Base-by-base conservation (phyloP, 2,797 vertebrate species). In the Parauchenoglanis ngamensis region DNA sequence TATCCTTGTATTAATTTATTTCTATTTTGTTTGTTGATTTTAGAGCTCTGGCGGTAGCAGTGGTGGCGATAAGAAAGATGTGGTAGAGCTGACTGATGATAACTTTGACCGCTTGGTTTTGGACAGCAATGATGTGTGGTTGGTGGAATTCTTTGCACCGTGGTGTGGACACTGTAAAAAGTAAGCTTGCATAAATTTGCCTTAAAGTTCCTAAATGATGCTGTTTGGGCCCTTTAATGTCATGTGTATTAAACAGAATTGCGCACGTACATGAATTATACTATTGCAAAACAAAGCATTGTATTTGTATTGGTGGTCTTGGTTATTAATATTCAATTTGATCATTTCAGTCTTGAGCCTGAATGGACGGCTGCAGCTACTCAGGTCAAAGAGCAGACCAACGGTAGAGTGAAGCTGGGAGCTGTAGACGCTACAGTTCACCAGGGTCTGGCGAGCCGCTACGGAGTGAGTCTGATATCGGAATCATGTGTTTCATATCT, bases 101-200 rank as follows among this genome's bases (percentile, higher is more conserved):
- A 98, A 93, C 94, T 99, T 99, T 86, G 96, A 99, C 90, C 94
- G 95, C 90, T 91, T 94, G 12, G 97, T 99, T 87, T 91, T 98
- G 79, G 93, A 95, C 2, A 91, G 97, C 1, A 95, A 96, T 0
- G 96, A 97, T 0, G 94, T 98, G 63, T 99, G 98, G 98, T n/a
- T 99, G 96, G 98, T 99, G 89, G 98, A 99, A 92, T 99, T 99
- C 85, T 99, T 98, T 40, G 98, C 98, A 68, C 98, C 98, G 0
- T 99, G 98, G 98, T 99, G 98, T 95, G 98, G 98, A 92, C 98
- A 99, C 94, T 99, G 98, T 95, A 99, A 99, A 93, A 99, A 96
- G 98, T 99, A 94, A 95, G 96, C 95, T 49, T 76, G 5, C 35
- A 1, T 8, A 19, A 35, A 40, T 35, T 73, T 70, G 8, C 0